Evolutionary conservation across 2,888 invertebrate species (phyloP), one percentile per base, ranked within the genome.

Genomic region (Himalopsyche tibetana): DNA sequence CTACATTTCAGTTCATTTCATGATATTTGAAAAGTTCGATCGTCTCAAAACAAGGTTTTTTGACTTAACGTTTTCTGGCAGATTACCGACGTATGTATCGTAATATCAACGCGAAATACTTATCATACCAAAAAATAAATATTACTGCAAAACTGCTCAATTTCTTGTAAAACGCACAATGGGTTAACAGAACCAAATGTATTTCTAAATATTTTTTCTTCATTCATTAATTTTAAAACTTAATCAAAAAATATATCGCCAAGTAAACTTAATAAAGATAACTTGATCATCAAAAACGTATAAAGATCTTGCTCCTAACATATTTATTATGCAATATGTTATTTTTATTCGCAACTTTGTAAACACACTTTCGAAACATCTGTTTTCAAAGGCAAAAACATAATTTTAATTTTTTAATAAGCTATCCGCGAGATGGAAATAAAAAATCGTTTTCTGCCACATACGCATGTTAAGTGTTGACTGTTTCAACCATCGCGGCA

Each of bases 381-480:
- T 74, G 74, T 74, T 74, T 36, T 74, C 74, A 36, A 15, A 36
- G 38, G 74, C 74, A 15, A 15, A 74, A 74, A 74, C 74, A 74
- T 74, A 74, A 74, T 74, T 74, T 74, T 74, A 1, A 74, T 74
- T 74, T 74, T 74, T 74, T 74, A 36, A 74, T 36, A 74, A 36
- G 74, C 36, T 9, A 74, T 36, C 12, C 36, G 38, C 36, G 74
- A 38, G 36, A 36, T 15, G 74, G 74, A 74, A 74, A 74, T 74
- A 74, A 74, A 74, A 74, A 74, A 74, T 36, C 38, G 74, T 15
- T 38, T 74, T 38, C 74, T 36, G 74, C 38, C 28, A 74, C 74
- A 36, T 74, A 74, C 74, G 74, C 74, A 74, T 74, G 74, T 74
- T 74, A 74, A 38, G 74, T 74, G 74, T 74, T 74, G 74, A 74